Evolutionary conservation across 2,888 invertebrate species (phyloP).

Genomic region (Nephrotoma appendiculata): DNA sequence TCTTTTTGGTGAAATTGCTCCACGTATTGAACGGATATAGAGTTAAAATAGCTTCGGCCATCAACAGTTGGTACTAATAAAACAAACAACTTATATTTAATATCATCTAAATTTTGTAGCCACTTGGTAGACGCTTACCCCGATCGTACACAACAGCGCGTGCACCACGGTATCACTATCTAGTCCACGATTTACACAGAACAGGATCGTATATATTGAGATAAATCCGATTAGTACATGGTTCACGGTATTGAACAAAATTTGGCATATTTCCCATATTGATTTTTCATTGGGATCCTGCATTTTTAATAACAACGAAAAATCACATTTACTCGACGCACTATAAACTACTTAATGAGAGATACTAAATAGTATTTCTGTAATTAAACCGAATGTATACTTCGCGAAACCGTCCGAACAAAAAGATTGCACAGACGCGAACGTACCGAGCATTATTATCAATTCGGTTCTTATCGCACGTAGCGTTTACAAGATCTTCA

Average conservation of each 20-base stretch:
- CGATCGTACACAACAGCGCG: background rate
- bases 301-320: background rate
- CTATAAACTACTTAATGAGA: background rate
- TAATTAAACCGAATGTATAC: background rate
- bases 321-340: background rate
- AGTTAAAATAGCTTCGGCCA: background rate
- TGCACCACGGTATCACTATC: background rate
- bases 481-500: background rate
- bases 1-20: background rate
- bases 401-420: background rate
- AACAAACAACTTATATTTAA: background rate
- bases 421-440: background rate
- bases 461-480: background rate
- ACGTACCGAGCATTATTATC: background rate
- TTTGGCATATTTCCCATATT: background rate
- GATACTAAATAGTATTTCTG: background rate
- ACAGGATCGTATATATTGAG: background rate
- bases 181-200: background rate
- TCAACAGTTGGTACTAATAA: background rate
- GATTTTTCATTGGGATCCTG: background rate
- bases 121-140: background rate
- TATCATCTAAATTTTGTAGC: background rate
- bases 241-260: background rate
- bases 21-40: background rate
- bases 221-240: background rate